Base-by-base conservation (phyloP, 1,140 invertebrate genomes). In the Ladona fulva region DNA sequence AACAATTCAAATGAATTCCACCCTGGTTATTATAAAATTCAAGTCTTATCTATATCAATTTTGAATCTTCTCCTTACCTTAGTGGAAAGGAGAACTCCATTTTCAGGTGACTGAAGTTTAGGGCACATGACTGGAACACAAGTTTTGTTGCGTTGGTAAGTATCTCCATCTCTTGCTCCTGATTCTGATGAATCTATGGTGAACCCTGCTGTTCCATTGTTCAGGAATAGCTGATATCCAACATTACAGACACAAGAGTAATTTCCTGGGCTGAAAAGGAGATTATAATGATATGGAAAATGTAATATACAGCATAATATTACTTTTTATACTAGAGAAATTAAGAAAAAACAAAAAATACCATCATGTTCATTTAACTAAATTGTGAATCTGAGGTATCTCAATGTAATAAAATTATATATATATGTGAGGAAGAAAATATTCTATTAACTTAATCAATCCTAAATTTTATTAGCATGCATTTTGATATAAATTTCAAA, bases 81-180 rank as follows among this genome's bases (percentile, higher is more conserved):
- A 0, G 94, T 95, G 0, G 94, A 92, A 19, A 99, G 84, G 52
- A 98, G 85, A 81, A 94, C 89, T 74, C 96, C 97, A 86, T 99
- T 97, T 83, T 95, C 93, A 0, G 96, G 96, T 0, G 91, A 86
- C n/a, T 85, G 83, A 24, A 98, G 83, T 3, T 86, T 83, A 12
- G 95, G 92, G 82, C 97, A 99, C 92, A 96, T 95, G 1, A 96
- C 88, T 0, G 94, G 93, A 42, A 98, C 96, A 85, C 96, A 98
- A 22, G 96, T 97, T 87, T 98, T 98, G 83, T 98, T 98, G 79
- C 94, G 89, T 83, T 96, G 92, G 84, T 94, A 95, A 1, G 91
- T 88, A 85, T 99, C 97, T 5, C 94, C 94, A 83, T 96, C 93
- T 80, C 93, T 86, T 80, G 92, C 86, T 10, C 97, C 97, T 78